Base-by-base conservation (phyloP, 1,140 invertebrate species). In the Drosophila neocordata region DNA sequence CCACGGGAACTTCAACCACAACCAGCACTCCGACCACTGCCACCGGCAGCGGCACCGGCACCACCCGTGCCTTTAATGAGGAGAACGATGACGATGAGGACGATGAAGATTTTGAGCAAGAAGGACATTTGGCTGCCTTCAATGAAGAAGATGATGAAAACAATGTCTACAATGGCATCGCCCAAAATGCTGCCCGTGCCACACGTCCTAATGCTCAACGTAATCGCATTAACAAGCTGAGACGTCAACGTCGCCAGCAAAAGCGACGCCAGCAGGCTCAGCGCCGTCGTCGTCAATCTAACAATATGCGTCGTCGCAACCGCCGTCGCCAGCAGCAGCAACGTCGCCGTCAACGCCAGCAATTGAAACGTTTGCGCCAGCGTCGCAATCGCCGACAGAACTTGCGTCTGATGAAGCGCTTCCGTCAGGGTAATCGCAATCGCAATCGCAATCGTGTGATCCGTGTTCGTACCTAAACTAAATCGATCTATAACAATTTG, bases 271-370 rank as follows among this genome's bases (percentile, higher is more conserved):
- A 55, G 44, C 75, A 69, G 15, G 63, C 77, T 24, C 38, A 13
- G 2, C 53, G 56, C 22, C 87, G 69, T 15, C 73, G 60, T 48
- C 79, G 66, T 44, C 89, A 79, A 60, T 73, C 63, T 56, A 55
- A 65, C 51, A 73, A 61, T 56, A 60, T 55, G 7, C 69, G 61
- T 1, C 71, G 69, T 13, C 76, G 76, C 48, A 58, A 65, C 52
- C 73, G 76, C 59, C 70, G 69, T 48, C 79, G 77, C 18, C 85
- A 64, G 64, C 72, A 74, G 66, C 76, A 79, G 51, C 52, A 69
- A 52, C 79, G 73, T 18, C 79, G 79, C 52, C 84, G 78, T 53
- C 84, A 76, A 4, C 53, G 68, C 41, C 71, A 76, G 75, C 82
- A 77, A 27, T 65, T 83, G 68, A 69, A 69, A 44, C 74, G 72